Evolutionary conservation across 2,888 invertebrate species (phyloP).

Genomic region (Anarsia innoxiella): DNA sequence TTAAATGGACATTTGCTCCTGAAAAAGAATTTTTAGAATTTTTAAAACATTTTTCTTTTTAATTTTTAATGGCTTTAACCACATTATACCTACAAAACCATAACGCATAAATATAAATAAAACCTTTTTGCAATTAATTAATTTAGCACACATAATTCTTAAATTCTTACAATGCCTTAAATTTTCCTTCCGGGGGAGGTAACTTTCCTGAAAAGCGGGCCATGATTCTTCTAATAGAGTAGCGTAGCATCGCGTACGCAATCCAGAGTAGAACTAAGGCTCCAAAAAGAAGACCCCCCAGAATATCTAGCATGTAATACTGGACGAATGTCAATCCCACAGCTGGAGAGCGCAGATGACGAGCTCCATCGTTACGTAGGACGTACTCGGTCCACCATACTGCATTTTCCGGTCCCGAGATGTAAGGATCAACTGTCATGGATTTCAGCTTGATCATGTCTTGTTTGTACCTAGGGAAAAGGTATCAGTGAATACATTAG

Average conservation of each 20-base stretch:
- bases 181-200: conserved; percentile 33
- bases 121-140: too few species aligned
- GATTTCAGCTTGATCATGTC: conserved; percentile 39
- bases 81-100: too few species aligned
- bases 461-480: conserved; percentile 53
- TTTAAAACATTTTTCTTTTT: too few species aligned
- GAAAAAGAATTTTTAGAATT: too few species aligned
- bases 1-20: too few species aligned
- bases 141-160: too few species aligned
- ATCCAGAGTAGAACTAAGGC: conserved; percentile 24
- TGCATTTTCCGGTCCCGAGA: conserved; percentile 64
- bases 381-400: conserved; percentile 74
- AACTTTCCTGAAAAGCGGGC: conserved; percentile 25
- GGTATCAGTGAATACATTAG: too few species aligned
- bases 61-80: too few species aligned
- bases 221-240: conserved; percentile 30
- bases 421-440: conserved; percentile 36
- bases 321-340: conserved; percentile 47
- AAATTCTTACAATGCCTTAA: conserved; percentile 42
- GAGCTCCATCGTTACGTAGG: conserved; percentile 56
- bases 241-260: conserved; percentile 28
- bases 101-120: too few species aligned
- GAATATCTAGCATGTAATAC: conserved; percentile 55
- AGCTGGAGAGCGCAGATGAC: conserved; percentile 55
- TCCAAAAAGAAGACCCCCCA: conserved; percentile 27